A percentile compares a stretch with the other conserved stretches of the same genome.
Evolutionary conservation across 2,113 vertebrate genomes (phyloP).

Genomic region (Symphodus melops): DNA sequence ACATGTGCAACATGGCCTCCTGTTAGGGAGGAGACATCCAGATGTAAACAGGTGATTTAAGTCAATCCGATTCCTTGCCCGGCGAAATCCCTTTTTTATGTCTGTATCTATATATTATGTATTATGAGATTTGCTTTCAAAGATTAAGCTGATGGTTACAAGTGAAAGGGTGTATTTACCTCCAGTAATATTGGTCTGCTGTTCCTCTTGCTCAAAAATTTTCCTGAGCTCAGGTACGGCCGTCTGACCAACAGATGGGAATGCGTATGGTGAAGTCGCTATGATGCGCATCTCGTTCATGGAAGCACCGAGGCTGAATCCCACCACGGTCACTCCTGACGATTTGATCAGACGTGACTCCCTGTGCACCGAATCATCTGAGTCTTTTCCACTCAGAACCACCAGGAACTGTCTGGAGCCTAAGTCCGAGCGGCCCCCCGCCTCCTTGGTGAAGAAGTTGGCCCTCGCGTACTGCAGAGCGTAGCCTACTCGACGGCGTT

Average conservation of each 20-base stretch:
- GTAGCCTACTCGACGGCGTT: slow-evolving; percentile 65
- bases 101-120: too few species aligned
- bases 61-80: too few species aligned
- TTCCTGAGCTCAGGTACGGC: slow-evolving; percentile 43
- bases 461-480: slow-evolving; percentile 75
- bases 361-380: slow-evolving; percentile 70
- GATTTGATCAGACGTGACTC: slow-evolving; percentile 71
- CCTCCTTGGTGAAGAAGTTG: slow-evolving; percentile 73
- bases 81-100: too few species aligned
- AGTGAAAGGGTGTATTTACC: slow-evolving; percentile 38
- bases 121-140: too few species aligned
- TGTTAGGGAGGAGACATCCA: too few species aligned
- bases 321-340: slow-evolving; percentile 77
- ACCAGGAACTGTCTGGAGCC: slow-evolving; percentile 82
- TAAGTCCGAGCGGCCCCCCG: slow-evolving; percentile 77
- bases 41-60: too few species aligned
- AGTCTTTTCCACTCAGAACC: slow-evolving; percentile 81
- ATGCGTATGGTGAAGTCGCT: slow-evolving; percentile 45
- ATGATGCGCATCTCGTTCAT: slow-evolving; percentile 60
- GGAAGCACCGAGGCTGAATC: slow-evolving; percentile 70
- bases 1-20: too few species aligned
- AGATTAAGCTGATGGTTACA: too few species aligned
- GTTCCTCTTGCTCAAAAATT: slow-evolving; percentile 59
- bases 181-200: background rate
- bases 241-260: slow-evolving; percentile 4